Evolutionary conservation across 2,113 vertebrate genomes (phyloP), one percentile per base, ranked within the genome.

Genomic region (Melanerpes aurifrons): DNA sequence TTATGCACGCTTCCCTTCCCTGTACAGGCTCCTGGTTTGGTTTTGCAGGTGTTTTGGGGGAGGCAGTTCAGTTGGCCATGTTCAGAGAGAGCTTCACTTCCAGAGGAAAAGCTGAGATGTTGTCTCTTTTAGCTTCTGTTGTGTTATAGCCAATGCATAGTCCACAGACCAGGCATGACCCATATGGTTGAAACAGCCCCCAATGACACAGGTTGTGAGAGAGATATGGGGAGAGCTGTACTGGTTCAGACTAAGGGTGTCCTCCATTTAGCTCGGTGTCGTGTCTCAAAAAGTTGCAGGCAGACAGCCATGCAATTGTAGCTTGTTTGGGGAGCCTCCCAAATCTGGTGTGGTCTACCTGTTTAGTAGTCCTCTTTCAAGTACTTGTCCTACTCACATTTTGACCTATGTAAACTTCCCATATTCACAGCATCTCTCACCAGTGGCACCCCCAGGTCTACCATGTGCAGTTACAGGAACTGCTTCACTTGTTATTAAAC

Each of bases 371-470:
- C 21, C 8, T 85, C 47, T 76, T 77, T 32, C 18, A 22, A 6
- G 14, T 40, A 16, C 24, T 79, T 59, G 6, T 77, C 28, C 37
- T 31, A 37, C 25, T 19, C 15, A 5, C 26, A 1, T 57, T 80
- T 86, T 1, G 2, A 59, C 31, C 40, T 4, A 1, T 29, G 9
- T 58, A 31, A 71, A 26, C 25, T 48, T 91, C 20, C 24, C 13
- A 6, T 53, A 26, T 48, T 17, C 25, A 8, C 53, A 35, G 9
- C 26, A 12, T 24, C 28, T 25, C 18, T 83, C 2, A 2, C 7
- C 37, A 71, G 9, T n/a, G 43, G 43, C 0, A 0, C 83, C 57
- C 25, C 19, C 16, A 40, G 17, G 15, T 64, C 37, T 81, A 21
- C 57, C 68, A 2, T 22, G 8, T 75, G 20, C 15, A 53, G n/a